Percentiles rank a stretch among this genome's conserved stretches.
Evolutionary conservation across 2,113 vertebrate genomes (phyloP).

Genomic region (Catharus bicknelli): DNA sequence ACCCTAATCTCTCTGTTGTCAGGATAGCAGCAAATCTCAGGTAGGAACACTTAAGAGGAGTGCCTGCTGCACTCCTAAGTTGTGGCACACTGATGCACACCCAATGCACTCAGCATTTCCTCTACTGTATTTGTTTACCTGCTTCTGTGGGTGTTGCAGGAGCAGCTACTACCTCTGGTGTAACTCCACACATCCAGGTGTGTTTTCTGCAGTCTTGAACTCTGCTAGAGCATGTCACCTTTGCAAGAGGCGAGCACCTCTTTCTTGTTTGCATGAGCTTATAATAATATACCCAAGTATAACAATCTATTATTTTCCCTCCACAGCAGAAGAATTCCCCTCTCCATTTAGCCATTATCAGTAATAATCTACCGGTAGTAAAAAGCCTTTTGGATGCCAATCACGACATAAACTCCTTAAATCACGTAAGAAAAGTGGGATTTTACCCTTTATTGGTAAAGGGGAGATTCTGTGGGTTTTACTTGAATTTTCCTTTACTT

Average conservation of each 20-base stretch:
- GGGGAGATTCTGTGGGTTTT: neutral
- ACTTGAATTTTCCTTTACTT: neutral
- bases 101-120: neutral
- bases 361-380: slow-evolving; percentile 75
- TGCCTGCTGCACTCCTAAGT: neutral
- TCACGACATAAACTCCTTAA: slow-evolving; percentile 76
- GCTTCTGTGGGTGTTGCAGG: neutral
- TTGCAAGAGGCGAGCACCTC: neutral
- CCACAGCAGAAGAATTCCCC: slow-evolving; percentile 80
- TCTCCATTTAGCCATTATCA: slow-evolving; percentile 85
- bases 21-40: neutral
- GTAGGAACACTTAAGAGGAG: accelerated
- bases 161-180: neutral
- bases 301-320: slow-evolving; percentile 32
- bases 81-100: neutral
- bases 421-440: slow-evolving; percentile 74
- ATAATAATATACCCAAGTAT: neutral
- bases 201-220: neutral
- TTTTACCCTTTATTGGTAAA: neutral
- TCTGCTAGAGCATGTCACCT: neutral
- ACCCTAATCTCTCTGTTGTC: neutral
- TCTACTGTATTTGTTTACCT: neutral
- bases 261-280: neutral
- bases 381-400: slow-evolving; percentile 77
- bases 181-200: neutral